These are phyloP conservation scores for Plectropomus leopardus DNA, from an alignment of 2,113 vertebrate genomes.

Conservation along the genomic window DNA sequence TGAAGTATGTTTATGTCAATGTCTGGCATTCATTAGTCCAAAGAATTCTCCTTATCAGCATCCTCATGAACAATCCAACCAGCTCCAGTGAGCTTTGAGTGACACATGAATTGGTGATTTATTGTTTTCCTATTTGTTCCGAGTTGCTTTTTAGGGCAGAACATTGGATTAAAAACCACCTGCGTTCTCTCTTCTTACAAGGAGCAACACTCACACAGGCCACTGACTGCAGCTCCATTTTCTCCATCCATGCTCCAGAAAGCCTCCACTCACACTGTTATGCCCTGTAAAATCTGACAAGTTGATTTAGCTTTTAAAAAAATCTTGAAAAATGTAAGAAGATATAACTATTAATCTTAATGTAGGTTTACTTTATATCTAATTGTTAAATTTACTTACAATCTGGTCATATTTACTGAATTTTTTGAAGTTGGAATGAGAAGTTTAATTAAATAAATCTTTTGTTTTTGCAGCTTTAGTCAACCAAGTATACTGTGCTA, in stretches of 20 bases:
- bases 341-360: too few species aligned
- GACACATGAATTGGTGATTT: constrained; percentile 20
- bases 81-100: constrained; percentile 18
- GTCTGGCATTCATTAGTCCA: background rate
- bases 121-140: constrained; percentile 38
- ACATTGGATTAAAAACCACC: constrained; percentile 27
- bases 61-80: background rate
- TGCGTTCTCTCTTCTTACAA: constrained; percentile 8
- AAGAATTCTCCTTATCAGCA: constrained; percentile 5
- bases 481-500: too few species aligned
- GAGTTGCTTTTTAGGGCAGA: constrained; percentile 30
- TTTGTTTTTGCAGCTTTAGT: too few species aligned
- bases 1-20: constrained; percentile 14
- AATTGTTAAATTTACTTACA: too few species aligned
- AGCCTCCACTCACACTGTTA: background rate
- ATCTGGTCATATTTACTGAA: too few species aligned
- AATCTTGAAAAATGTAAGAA: too few species aligned
- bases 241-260: background rate
- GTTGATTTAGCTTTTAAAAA: too few species aligned
- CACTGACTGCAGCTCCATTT: constrained; percentile 3
- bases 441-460: too few species aligned
- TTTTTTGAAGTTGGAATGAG: too few species aligned
- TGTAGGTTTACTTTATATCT: too few species aligned
- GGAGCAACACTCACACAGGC: constrained; percentile 26
- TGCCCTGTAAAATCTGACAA: too few species aligned